These are phyloP conservation scores for Leucoraja ocellata DNA, from an alignment of 2,797 vertebrate species.

Conservation along the genomic window DNA sequence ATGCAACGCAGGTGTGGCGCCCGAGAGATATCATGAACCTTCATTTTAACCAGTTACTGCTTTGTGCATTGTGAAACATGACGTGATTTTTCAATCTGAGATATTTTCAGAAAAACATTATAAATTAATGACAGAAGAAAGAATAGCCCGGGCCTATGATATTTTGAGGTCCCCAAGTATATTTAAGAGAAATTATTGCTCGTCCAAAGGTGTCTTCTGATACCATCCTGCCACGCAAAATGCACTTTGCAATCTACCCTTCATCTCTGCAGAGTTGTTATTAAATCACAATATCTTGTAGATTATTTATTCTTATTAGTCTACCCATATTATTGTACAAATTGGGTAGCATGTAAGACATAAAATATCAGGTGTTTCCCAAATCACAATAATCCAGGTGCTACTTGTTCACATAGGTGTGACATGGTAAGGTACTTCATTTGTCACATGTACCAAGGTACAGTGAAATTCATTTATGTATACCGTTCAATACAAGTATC, in stretches of 20 bases:
- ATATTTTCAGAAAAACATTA: background rate
- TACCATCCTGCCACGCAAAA: background rate
- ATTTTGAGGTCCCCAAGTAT: background rate
- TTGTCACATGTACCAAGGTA: no score
- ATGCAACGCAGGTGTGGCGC: background rate
- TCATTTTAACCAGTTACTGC: background rate
- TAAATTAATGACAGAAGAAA: slow-evolving; percentile 1
- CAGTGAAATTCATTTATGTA: no score
- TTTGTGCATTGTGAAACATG: background rate
- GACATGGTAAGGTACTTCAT: no score
- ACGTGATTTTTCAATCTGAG: background rate
- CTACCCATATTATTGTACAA: background rate
- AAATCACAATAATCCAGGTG: background rate
- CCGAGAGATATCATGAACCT: background rate
- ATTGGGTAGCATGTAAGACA: background rate
- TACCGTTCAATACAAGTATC: no score
- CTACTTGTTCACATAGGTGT: no score
- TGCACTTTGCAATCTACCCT: background rate
- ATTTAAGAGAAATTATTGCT: background rate
- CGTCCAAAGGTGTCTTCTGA: background rate
- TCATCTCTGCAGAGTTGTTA: background rate
- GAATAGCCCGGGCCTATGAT: background rate
- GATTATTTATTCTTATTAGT: background rate
- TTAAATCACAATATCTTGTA: background rate
- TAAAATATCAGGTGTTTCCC: background rate